Conservation (phyloP, 2,888 invertebrate genomes). For the Oeneis ivallda region DNA sequence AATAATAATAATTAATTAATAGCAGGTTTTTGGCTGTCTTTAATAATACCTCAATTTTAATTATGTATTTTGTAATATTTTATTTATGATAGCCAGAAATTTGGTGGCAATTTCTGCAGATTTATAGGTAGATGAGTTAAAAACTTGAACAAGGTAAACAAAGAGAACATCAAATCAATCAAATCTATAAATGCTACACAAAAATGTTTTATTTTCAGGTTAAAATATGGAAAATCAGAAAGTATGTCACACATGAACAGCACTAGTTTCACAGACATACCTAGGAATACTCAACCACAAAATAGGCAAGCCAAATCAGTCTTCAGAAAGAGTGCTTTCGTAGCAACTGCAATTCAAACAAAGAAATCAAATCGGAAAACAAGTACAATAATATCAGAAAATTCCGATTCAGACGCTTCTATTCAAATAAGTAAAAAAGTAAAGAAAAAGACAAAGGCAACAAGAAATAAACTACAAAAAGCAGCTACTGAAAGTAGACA, state of each 20-base stretch:
- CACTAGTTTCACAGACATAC: conserved; percentile 73
- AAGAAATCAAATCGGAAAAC: conserved; percentile 60
- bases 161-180: neutral
- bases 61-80: neutral
- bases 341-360: conserved; percentile 80
- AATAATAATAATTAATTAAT: neutral
- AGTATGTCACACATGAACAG: conserved; percentile 62
- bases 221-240: conserved; percentile 71
- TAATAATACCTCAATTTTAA: neutral
- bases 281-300: conserved; percentile 59
- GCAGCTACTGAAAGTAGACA: conserved; percentile 49
- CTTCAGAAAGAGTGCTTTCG: conserved; percentile 83
- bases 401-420: conserved; percentile 74
- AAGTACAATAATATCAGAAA: conserved; percentile 58
- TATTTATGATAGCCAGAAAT: too few relatives aligned
- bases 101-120: too few relatives aligned
- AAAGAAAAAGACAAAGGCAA: conserved; percentile 72
- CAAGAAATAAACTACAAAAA: conserved; percentile 61
- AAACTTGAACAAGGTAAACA: too few relatives aligned
- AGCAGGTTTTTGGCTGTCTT: neutral
- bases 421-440: conserved; percentile 64
- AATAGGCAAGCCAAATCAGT: conserved; percentile 64
- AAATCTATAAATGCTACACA: neutral
- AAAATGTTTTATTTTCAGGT: conserved; percentile 54
- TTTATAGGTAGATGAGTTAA: too few relatives aligned